These are phyloP conservation scores for Spodoptera littoralis DNA, from an alignment of 2,888 invertebrate genomes.

Conservation along the genomic window DNA sequence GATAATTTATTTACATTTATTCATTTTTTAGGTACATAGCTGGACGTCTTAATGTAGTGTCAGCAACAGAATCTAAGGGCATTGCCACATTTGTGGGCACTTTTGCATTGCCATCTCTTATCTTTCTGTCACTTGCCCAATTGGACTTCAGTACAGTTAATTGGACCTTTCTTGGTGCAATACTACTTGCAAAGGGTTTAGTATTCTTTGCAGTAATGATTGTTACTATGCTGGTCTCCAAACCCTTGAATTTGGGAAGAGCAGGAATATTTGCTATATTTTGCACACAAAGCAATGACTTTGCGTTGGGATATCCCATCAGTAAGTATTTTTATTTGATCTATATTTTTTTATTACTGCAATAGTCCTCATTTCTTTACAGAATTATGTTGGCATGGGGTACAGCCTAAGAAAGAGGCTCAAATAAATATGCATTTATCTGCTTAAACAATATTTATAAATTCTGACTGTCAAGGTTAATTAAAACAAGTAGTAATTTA, in stretches of 20 bases:
- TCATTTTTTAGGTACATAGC: constrained; percentile 92
- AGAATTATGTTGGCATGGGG: no score
- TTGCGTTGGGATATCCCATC: constrained; percentile 98
- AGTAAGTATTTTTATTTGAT: constrained; percentile 88
- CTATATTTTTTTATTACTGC: no score
- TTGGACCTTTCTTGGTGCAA: constrained; percentile 96
- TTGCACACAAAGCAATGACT: constrained; percentile 99
- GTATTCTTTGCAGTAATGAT: constrained; percentile 94
- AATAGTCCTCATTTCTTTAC: background rate
- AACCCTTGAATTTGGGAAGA: constrained; percentile 94
- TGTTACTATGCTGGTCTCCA: constrained; percentile 93
- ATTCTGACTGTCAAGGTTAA: no score
- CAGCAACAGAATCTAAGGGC: constrained; percentile 95
- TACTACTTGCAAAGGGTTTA: constrained; percentile 94
- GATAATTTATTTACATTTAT: background rate
- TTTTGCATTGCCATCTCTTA: constrained; percentile 97
- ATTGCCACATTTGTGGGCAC: constrained; percentile 97
- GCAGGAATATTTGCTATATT: constrained; percentile 98
- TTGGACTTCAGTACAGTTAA: constrained; percentile 95
- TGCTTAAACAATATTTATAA: no score
- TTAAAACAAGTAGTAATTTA: no score
- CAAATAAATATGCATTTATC: no score
- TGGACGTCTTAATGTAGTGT: constrained; percentile 94
- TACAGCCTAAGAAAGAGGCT: no score
- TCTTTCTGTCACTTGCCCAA: constrained; percentile 96